These are phyloP conservation scores for Phlogophora meticulosa DNA, from an alignment of 2,888 invertebrate genomes.

Conservation along the genomic window DNA sequence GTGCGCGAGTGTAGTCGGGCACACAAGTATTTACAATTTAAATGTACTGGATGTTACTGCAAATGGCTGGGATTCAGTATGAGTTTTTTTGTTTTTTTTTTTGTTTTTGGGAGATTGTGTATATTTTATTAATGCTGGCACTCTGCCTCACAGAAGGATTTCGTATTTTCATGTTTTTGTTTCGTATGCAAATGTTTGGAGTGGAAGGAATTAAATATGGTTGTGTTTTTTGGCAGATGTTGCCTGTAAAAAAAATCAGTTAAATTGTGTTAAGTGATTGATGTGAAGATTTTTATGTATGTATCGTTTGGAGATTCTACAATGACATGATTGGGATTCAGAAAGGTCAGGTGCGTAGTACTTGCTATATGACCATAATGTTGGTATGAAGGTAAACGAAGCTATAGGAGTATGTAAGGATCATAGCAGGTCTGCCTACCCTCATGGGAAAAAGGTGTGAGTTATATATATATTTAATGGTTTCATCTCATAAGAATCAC, in stretches of 20 bases:
- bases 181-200: slow-evolving; percentile 29
- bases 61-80: slow-evolving; percentile 36
- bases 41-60: slow-evolving; percentile 61
- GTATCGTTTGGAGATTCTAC: too few relatives aligned
- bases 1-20: slow-evolving; percentile 71
- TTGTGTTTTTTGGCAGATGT: background rate
- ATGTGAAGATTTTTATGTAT: background rate
- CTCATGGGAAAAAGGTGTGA: too few relatives aligned
- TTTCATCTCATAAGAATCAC: background rate
- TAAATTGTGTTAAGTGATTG: slow-evolving; percentile 10
- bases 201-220: slow-evolving; percentile 35
- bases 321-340: too few relatives aligned
- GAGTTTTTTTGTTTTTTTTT: slow-evolving; percentile 24
- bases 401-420: too few relatives aligned
- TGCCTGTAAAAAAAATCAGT: slow-evolving; percentile 17
- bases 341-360: too few relatives aligned
- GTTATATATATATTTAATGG: too few relatives aligned
- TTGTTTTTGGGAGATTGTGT: slow-evolving; percentile 23
- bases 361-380: too few relatives aligned
- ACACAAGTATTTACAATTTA: slow-evolving; percentile 70
- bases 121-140: slow-evolving; percentile 51
- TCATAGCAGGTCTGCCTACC: too few relatives aligned
- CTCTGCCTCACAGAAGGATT: slow-evolving; percentile 33
- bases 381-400: too few relatives aligned
- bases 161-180: slow-evolving; percentile 26